A percentile compares a stretch with the other conserved stretches of the same genome.
These are phyloP conservation scores for Sebastiscus albofasciatus DNA, from an alignment of 2,797 vertebrate species.

Conservation along the genomic window DNA sequence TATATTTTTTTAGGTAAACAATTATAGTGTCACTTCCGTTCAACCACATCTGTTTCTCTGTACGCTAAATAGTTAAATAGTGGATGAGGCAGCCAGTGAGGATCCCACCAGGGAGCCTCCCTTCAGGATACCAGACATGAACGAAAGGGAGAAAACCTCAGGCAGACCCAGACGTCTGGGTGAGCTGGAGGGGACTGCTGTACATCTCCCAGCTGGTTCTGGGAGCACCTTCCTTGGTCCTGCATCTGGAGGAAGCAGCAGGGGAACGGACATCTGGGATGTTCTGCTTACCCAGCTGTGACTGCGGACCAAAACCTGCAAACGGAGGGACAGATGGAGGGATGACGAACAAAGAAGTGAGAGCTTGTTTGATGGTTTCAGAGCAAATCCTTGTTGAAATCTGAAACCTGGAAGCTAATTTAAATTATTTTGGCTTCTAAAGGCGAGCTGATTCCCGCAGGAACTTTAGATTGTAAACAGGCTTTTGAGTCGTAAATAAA, in stretches of 20 bases:
- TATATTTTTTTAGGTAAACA: not conserved
- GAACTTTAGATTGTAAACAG: slow-evolving; percentile 5
- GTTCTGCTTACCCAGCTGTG: slow-evolving; percentile 29
- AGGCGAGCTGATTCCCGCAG: not conserved
- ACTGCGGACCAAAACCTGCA: slow-evolving; percentile 13
- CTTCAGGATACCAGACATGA: not conserved
- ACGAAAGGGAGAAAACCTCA: slow-evolving; percentile 16
- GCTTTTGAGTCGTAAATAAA: not conserved
- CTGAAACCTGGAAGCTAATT: not conserved
- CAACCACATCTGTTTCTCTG: not conserved
- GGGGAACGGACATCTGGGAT: slow-evolving; percentile 15
- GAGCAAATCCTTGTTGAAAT: slow-evolving; percentile 10
- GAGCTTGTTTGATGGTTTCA: not conserved
- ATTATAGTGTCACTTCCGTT: not conserved
- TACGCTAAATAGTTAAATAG: not conserved
- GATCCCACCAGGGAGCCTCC: not conserved
- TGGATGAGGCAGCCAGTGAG: not conserved
- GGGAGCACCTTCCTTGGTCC: slow-evolving; percentile 19
- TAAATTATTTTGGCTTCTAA: not conserved
- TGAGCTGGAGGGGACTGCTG: slow-evolving; percentile 1
- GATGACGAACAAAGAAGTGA: not conserved
- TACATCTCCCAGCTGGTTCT: slow-evolving; percentile 12
- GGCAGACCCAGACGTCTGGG: not conserved
- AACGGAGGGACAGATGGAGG: slow-evolving; percentile 13
- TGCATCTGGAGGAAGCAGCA: slow-evolving; percentile 46